Evolutionary conservation across 2,113 vertebrate genomes (phyloP), one percentile per base, ranked within the genome.

Genomic region (Oxyura jamaicensis): DNA sequence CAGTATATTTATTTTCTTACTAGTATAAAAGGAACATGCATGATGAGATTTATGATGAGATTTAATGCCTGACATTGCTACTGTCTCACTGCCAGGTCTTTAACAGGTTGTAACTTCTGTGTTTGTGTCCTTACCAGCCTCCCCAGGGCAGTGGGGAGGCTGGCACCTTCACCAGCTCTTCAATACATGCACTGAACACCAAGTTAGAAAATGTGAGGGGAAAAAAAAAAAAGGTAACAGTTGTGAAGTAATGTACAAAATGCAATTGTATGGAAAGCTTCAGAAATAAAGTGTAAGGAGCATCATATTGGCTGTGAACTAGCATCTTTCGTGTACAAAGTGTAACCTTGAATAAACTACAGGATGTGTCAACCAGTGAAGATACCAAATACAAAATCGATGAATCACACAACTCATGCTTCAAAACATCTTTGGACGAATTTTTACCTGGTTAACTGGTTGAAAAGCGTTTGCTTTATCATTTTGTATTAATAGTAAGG

Each of bases 271-370:
- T n/a, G 18, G 33, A 52, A 58, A 81, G 14, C 15, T 46, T 56
- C 50, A 50, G 46, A 90, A 93, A 77, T 76, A 74, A 75, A 92
- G 33, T 42, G 0, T 11, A 60, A 60, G 19, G 35, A 18, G 17
- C 29, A 35, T 59, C 28, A 13, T 41, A 18, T 2, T 81, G 28
- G 25, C 23, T 86, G 21, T 76, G 23, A 86, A 67, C 23, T 81
- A 9, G 0, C 6, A 31, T n/a, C 19, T 48, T 63, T 72, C 26
- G 18, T 6, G 7, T 71, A 33, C 36, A 56, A 63, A 74, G 11
- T 0, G 0, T 22, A 77, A 5, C 9, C 13, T 33, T 2, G 8
- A 10, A n/a, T 29, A 42, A 44, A 48, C 23, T 15, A 6, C 8
- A 22, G 44, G 42, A 13, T 6, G 13, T 55, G 35, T 65, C 58